Evolutionary conservation across 2,797 vertebrate species (phyloP), one percentile per base, ranked within the genome.

Genomic region (Schizothorax lantsangensis): DNA sequence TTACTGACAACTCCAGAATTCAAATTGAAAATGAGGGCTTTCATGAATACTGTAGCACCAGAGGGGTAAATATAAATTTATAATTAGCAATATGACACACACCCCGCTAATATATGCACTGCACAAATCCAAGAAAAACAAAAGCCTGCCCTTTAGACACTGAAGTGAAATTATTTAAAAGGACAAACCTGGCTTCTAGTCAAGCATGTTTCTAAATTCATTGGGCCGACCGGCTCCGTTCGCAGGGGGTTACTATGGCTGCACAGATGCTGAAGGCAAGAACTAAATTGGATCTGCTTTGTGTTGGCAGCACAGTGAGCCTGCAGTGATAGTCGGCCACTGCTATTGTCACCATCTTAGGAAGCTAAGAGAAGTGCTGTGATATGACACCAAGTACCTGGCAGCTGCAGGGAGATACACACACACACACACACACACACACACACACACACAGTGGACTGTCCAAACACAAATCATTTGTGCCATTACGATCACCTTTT

Each of bases 401-500:
- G 36, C 36, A 73, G 45, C 43, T 30, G 83, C 81, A 45, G 26
- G 26, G 62, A 66, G 64, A 64, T 2, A 57, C 7, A 26, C 86
- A 86, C 83, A 84, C 71, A 88, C 86, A 86, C 82, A 84, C 79
- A 88, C 86, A 86, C 80, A 84, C 79, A 40, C 38, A 40, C 38
- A 88, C 21, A 57, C 54, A 57, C 23, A 62, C 87, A 86, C 82
- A 84, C 73, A 88, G 17, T 2, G 17, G 2, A 57, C 33, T 23
- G 30, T 54, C 47, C 33, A 57, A 57, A 38, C 5, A 52, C 33
- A 64, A 26, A 36, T 26, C n/a, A 57, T 38, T 57, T 57, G 49
- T 57, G 49, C 19, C 74, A 78, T 15, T 59, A 26, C 3, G 23
- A 21, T 40, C 17, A 40, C 8, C 14, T 17, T 26, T 62, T 26